Evolutionary conservation across 2,113 vertebrate species (phyloP).

Genomic region (Psittacula cyanocephala): DNA sequence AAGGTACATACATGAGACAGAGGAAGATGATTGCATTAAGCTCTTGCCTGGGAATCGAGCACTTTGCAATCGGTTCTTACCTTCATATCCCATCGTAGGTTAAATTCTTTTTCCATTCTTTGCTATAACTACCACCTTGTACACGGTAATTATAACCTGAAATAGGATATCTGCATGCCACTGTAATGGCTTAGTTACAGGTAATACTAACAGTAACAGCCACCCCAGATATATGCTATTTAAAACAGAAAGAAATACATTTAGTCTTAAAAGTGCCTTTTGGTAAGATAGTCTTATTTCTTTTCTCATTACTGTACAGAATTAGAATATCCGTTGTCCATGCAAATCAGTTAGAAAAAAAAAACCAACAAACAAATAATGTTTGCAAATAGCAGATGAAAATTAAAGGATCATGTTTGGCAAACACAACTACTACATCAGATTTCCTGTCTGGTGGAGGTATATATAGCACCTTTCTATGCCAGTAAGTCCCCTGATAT

Average conservation of each 20-base stretch:
- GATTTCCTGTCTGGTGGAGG: background rate
- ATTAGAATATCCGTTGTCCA: background rate
- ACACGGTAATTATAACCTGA: background rate
- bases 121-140: background rate
- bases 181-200: background rate
- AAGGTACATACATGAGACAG: rapidly evolving
- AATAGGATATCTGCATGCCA: background rate
- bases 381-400: conserved; percentile 28
- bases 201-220: background rate
- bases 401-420: background rate
- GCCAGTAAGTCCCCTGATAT: background rate
- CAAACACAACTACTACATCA: background rate
- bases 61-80: background rate
- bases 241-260: background rate
- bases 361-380: background rate
- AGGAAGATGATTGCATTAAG: background rate
- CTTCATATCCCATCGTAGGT: background rate
- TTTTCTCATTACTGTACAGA: conserved; percentile 26
- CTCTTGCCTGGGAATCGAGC: background rate
- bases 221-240: background rate
- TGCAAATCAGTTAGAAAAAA: conserved; percentile 21
- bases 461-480: background rate
- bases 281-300: conserved; percentile 20
- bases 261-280: conserved; percentile 24
- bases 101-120: background rate